Evolutionary conservation across 2,797 vertebrate genomes (phyloP), one percentile per base, ranked within the genome.

Genomic region (Betta splendens): DNA sequence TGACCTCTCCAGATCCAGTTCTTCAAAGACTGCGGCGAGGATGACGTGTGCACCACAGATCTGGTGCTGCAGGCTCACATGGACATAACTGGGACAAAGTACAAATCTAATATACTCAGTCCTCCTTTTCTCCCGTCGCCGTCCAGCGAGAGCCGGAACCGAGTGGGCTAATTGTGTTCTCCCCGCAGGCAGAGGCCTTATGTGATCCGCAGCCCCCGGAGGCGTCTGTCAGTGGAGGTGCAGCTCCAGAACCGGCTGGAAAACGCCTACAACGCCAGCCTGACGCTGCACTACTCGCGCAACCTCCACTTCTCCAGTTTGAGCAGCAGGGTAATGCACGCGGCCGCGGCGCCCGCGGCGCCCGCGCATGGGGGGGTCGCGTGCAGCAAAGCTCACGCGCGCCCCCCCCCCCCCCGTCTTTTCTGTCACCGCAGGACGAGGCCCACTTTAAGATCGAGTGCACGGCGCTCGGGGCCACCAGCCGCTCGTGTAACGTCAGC

Each of bases 1-100:
- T 4, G 6, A 4, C 25, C 44, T 43, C 21, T 53, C 35, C 69
- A 99, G 97, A 94, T 99, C 73, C 91, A 94, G 0, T 99, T 99
- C 88, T 98, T 95, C 28, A 98, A 98, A 89, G 97, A 98, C 49
- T 99, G 97, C 0, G 97, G 97, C 0, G 94, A 95, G 4, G 97
- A 99, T 12, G 88, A 98, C 0, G 92, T 95, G 64, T 99, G 97
- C 5, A 78, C 95, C 26, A 91, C 96, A 0, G 92, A 99, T 65
- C 81, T 98, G 81, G 92, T 91, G 60, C 90, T 99, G 33, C 73
- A 81, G 49, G 95, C 94, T 12, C 83, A 78, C n/a, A 94, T 93
- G 90, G 93, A 96, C 86, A 86, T 97, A 47, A 72, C 63, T 9
- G 95, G 95, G 45, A 94, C 94, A 48, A 94, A 93, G 97, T 98